Evolutionary conservation across 2,797 vertebrate species (phyloP), one percentile per base, ranked within the genome.

Genomic region (Parauchenoglanis ngamensis): DNA sequence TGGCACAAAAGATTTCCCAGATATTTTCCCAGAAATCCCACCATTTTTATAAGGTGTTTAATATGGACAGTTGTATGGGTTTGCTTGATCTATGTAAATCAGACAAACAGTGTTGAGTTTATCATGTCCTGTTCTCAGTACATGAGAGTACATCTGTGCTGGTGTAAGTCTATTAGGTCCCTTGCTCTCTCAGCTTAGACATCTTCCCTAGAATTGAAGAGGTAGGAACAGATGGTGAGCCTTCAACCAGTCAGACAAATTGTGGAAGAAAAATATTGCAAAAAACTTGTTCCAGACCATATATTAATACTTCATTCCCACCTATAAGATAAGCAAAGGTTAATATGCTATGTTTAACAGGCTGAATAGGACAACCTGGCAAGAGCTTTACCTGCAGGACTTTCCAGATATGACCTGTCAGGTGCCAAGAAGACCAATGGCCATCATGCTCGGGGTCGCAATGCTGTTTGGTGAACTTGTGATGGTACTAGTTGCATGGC

Each of bases 221-320:
- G 44, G 15, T 79, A 7, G 54, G 23, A 88, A 80, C 87, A 88
- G 87, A 88, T 88, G 87, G 75, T 15, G 52, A 87, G 72, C n/a
- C n/a, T 77, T 31, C 73, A 84, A 78, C 59, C 57, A 83, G 81
- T n/a, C 76, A 57, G 54, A 8, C 76, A 56, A 78, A 28, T 78
- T 78, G 52, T 78, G 15, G 15, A 78, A 59, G 31, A 23, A 57
- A 79, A 28, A 79, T 54, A 54, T 56, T 79, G 77, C 52, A 79
- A 35, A 21, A 61, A 44, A 7, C 15, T 10, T 31, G 54, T 13
- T 59, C 31, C 19, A 80, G 1, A 59, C 28, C 10, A 44, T 23
- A 61, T 59, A 44, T 59, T 79, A 59, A 79, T 59, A 79, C 31
- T 79, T 56, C n/a, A 78, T 59, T 31, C 28, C 54, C 44, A 61